phyloP scores from a whole-genome alignment of 2,888 invertebrate species.

The Branchipolynoe longqiensis region DNA sequence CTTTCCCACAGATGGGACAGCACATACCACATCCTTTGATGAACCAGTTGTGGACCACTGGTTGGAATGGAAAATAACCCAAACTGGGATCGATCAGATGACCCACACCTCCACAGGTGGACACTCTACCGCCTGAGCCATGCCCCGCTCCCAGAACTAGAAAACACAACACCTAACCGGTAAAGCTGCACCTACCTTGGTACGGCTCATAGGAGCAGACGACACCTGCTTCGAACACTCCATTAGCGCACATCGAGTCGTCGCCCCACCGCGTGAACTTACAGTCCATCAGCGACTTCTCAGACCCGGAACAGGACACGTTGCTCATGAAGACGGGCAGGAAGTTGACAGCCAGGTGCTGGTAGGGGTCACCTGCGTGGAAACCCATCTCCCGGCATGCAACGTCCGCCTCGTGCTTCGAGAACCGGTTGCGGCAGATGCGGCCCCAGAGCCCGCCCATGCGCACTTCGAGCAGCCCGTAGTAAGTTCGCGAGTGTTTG shows the following conservation, averaged over 20 bases:
- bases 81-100: no score
- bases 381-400: constrained; percentile 5
- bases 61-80: no score
- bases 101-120: no score
- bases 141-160: no score
- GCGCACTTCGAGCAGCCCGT: constrained; percentile 31
- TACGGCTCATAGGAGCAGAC: constrained; percentile 72
- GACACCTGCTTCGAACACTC: constrained; percentile 73
- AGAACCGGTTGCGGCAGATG: constrained; percentile 24
- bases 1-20: no score
- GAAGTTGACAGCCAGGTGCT: constrained; percentile 75
- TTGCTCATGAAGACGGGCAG: constrained; percentile 72
- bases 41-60: no score
- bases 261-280: constrained; percentile 67
- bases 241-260: constrained; percentile 69
- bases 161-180: constrained; percentile 47
- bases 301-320: constrained; percentile 71
- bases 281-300: constrained; percentile 71
- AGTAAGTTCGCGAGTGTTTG: background rate
- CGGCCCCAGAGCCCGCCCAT: constrained; percentile 56
- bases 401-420: background rate
- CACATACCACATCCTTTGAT: no score
- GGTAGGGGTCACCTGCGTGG: constrained; percentile 66
- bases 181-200: constrained; percentile 67
- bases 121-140: no score